Base-by-base conservation (phyloP, 1,140 invertebrate genomes). In the Battus philenor region DNA sequence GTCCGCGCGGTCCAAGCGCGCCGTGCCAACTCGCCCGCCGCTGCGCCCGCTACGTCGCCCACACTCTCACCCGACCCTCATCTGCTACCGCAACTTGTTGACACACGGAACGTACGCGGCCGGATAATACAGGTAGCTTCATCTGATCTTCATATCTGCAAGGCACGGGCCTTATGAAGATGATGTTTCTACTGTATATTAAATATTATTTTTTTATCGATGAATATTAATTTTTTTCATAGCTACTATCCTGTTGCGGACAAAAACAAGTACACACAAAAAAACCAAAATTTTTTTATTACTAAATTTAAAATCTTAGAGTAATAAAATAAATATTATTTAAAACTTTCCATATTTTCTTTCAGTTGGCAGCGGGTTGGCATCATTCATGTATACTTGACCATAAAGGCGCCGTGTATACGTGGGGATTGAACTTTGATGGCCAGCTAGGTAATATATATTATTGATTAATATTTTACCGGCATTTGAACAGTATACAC, bases 341-440 rank as follows among this genome's bases (percentile, higher is more conserved):
- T 7, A 31, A 31, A 12, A 10, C 13, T 22, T n/a, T n/a, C n/a
- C n/a, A n/a, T n/a, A n/a, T n/a, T n/a, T 41, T 24, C 9, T 75
- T 70, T 11, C 47, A 84, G 77, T 18, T 84, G 29, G 53, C 80
- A 2, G 80, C 77, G 0, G 80, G 80, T 2, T 84, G 80, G 80
- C 80, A 84, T 47, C 80, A 84, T 31, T 84, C 80, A 0, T 80
- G 68, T 41, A 61, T 84, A 15, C 24, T 81, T 0, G 62, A 68
- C 51, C 70, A 71, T 10, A 31, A 39, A 2, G 80, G 77, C 4
- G 60, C 57, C 0, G n/a, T 81, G 3, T 84, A 84, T 44, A 54
- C 66, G 0, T 84, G 80, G 80, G 80, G 80, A 0, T 50, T 84
- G 1, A 84, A 81, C 33, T 84, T 84, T 44, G 77, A 84, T 46